Conservation (phyloP, 2,888 invertebrate species). For the Meliscaeva auricollis region DNA sequence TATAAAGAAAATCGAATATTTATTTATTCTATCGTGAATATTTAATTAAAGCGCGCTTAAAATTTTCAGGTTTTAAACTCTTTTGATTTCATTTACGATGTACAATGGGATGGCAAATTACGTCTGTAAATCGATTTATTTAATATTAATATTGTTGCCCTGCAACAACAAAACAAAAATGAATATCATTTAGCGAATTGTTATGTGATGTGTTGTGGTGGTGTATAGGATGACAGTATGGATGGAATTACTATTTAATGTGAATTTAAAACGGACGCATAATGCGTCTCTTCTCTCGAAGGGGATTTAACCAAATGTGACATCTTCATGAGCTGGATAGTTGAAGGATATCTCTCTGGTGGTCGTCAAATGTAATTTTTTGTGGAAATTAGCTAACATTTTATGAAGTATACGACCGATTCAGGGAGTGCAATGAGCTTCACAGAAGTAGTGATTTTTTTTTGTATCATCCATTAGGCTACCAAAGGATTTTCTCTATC, state of each 20-base stretch:
- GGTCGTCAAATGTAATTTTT: background rate
- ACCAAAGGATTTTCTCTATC: too few species aligned
- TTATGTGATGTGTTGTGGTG: background rate
- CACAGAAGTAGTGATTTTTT: background rate
- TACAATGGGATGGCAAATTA: constrained; percentile 3
- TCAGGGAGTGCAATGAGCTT: background rate
- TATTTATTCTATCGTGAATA: constrained; percentile 28
- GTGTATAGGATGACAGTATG: too few species aligned
- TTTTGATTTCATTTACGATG: constrained; percentile 16
- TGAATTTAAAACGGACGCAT: background rate
- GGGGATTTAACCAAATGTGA: background rate
- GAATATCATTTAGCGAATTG: background rate
- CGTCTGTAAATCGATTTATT: constrained; percentile 5
- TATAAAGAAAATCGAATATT: constrained; percentile 13
- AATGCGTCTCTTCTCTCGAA: background rate
- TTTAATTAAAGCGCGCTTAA: constrained; percentile 24
- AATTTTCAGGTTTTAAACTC: background rate
- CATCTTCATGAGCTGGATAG: background rate
- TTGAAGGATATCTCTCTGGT: background rate
- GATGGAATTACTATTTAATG: constrained; percentile 13
- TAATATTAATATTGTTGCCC: constrained; percentile 4
- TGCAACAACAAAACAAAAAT: background rate
- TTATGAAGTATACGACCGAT: background rate
- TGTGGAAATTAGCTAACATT: background rate
- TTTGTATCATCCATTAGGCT: too few species aligned